These are phyloP conservation scores for Palloptera scutellata DNA, from an alignment of 2,888 invertebrate species.

Conservation along the genomic window DNA sequence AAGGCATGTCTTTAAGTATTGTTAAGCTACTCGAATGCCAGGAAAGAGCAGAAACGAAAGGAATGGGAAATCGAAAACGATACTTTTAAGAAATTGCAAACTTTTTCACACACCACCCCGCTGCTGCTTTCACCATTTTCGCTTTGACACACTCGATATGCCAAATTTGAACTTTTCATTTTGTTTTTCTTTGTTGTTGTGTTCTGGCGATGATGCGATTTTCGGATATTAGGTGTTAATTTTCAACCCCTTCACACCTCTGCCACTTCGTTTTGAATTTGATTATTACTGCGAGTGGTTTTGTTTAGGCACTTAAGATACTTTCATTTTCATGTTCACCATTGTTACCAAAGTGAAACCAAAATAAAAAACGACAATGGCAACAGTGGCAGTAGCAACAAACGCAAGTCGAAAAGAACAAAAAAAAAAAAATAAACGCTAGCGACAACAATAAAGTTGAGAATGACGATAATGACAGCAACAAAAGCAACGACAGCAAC, in stretches of 20 bases:
- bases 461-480: not conserved
- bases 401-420: not conserved
- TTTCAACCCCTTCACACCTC: conserved; percentile 32
- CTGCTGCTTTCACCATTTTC: not conserved
- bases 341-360: too few relatives aligned
- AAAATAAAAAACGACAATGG: not conserved
- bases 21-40: too few relatives aligned
- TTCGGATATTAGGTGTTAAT: conserved; percentile 35
- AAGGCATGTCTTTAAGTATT: too few relatives aligned
- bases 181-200: not conserved
- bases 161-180: conserved; percentile 1
- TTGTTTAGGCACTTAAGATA: too few relatives aligned
- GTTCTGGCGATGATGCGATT: conserved; percentile 21
- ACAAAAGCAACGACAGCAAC: not conserved
- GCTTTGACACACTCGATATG: conserved; percentile 10
- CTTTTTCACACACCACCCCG: conserved; percentile 1
- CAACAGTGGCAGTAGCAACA: not conserved
- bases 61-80: not conserved
- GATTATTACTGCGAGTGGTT: not conserved
- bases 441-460: not conserved
- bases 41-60: too few relatives aligned
- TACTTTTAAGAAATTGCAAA: conserved; percentile 7
- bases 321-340: too few relatives aligned
- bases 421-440: not conserved
- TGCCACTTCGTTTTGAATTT: conserved; percentile 5